Base-by-base conservation (phyloP, 1,140 invertebrate species). In the silkworm (Bombyx mori) region DNA sequence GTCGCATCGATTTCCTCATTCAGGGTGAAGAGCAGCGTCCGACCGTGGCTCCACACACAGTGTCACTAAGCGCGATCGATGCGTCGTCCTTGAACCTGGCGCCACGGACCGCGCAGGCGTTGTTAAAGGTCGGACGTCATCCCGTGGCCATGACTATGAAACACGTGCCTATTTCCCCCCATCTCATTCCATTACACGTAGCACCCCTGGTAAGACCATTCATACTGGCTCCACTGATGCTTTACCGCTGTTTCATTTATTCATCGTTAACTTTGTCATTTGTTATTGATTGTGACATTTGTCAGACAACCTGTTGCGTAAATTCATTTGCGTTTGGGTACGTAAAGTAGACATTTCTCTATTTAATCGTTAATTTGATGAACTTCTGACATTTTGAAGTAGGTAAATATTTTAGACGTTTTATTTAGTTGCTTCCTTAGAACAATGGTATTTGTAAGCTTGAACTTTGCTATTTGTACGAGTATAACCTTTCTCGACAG, bases 261-360 rank as follows among this genome's bases (percentile, higher is more conserved):
- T 68, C 58, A 66, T 60, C 63, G 51, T 78, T 70, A 81, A 74
- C 79, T 82, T 61, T 82, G 79, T 68, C 75, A 77, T 82, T 82
- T 82, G 62, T 56, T 75, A 74, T 82, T 67, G 77, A 81, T 75
- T 79, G 46, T 73, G 75, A 80, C 71, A 75, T 82, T 85, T 79
- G 53, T 42, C 50, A 52, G 58, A 42, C 60, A 58, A 75, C 67
- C 65, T 79, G 68, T 80, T 76, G 75, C 73, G 52, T 68, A 44
- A 46, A 12, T 18, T 44, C 22, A 35, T 2, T 35, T 35, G 26
- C 26, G 26, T 35, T 35, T 35, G 26, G 26, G 1, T 35, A 35
- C 26, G 26, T 5, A 5, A 35, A 35, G 26, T 35, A 35, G 26
- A 35, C 26, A 35, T 35, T 35, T 35, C 26, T 35, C 26, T 35